Percentiles rank a stretch among this genome's conserved stretches.
Conservation (phyloP, 2,113 vertebrate species). For the Patagioenas fasciata region DNA sequence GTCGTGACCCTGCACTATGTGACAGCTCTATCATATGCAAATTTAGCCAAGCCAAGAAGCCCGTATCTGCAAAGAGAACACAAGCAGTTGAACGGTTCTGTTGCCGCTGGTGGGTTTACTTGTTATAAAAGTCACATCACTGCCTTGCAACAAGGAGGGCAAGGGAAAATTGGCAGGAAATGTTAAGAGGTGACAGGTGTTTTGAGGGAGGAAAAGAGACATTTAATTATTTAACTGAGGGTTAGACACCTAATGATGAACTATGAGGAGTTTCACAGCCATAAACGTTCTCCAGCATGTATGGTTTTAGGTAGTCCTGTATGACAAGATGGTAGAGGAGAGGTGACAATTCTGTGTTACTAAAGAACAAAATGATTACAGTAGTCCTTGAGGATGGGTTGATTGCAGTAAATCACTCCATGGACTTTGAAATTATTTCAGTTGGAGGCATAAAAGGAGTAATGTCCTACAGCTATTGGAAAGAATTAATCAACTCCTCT, state of each 20-base stretch:
- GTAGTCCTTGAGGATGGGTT: not conserved
- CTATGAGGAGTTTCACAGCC: not conserved
- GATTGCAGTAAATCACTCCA: not conserved
- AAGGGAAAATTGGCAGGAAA: not conserved
- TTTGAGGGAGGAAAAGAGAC: not conserved
- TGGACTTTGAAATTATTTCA: not conserved
- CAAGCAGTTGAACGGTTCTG: rapidly evolving
- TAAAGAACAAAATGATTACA: not conserved
- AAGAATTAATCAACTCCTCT: not conserved
- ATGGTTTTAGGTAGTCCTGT: not conserved
- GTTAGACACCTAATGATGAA: not conserved
- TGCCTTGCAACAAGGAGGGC: not conserved
- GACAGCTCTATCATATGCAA: not conserved
- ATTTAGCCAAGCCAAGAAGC: not conserved
- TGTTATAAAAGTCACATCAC: not conserved
- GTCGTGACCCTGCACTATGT: rapidly evolving
- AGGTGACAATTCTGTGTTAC: not conserved
- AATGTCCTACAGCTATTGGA: not conserved
- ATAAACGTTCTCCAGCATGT: not conserved
- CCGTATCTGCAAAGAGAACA: not conserved
- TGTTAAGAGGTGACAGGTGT: not conserved
- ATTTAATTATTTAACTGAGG: not conserved
- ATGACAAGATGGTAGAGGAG: not conserved
- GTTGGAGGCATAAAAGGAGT: not conserved
- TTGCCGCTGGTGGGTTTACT: not conserved